phyloP scores from a whole-genome alignment of 1,140 invertebrate genomes.

The Bombus consobrinus region DNA sequence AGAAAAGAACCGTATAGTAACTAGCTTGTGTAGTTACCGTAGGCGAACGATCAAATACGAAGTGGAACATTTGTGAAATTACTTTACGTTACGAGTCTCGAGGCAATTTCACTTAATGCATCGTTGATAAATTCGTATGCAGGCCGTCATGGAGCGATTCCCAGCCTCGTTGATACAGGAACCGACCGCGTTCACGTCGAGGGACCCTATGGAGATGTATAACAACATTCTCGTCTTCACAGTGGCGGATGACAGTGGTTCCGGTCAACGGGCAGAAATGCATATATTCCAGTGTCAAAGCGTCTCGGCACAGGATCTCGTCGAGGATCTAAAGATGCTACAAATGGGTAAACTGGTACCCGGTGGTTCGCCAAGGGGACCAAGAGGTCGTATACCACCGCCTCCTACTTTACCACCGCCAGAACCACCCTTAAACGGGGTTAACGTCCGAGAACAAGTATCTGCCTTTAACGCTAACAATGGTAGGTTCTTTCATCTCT shows the following conservation, averaged over 20 bases:
- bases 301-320: slow-evolving; percentile 92
- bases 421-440: slow-evolving; percentile 85
- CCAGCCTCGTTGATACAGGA: slow-evolving; percentile 95
- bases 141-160: slow-evolving; percentile 98
- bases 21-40: not conserved
- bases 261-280: slow-evolving; percentile 93
- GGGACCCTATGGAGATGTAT: slow-evolving; percentile 98
- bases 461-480: slow-evolving; percentile 84
- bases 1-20: slow-evolving; percentile 8
- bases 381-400: slow-evolving; percentile 84
- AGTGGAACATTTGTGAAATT: slow-evolving; percentile 52
- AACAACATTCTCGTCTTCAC: slow-evolving; percentile 99
- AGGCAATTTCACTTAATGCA: slow-evolving; percentile 52
- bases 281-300: slow-evolving; percentile 98
- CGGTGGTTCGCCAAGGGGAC: slow-evolving; percentile 81
- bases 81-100: not conserved
- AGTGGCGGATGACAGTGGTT: slow-evolving; percentile 86
- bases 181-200: slow-evolving; percentile 98
- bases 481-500: slow-evolving; percentile 63
- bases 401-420: slow-evolving; percentile 85
- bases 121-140: slow-evolving; percentile 67
- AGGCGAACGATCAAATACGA: slow-evolving; percentile 12
- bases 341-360: slow-evolving; percentile 88
- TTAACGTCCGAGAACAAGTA: slow-evolving; percentile 85
- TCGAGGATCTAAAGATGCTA: slow-evolving; percentile 92